Conservation (phyloP, 92 coral and sea anemone species). For the Epizoanthus illoricatus region DNA sequence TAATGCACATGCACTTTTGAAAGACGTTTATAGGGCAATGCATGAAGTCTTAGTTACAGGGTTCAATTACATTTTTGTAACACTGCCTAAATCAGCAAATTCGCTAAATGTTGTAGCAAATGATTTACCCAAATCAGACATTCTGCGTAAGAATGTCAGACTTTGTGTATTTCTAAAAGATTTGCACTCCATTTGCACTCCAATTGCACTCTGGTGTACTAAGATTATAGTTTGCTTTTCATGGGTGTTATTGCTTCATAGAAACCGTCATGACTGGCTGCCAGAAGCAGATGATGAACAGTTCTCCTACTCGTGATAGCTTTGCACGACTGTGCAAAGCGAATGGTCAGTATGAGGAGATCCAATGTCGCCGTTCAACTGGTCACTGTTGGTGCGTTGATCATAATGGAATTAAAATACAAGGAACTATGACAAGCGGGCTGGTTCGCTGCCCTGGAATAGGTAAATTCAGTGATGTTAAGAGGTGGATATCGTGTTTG, state of each 20-base stretch:
- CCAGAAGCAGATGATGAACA: constrained; percentile 9
- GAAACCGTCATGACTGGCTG: not conserved
- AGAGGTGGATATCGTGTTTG: too few relatives aligned
- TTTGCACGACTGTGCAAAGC: constrained; percentile 70
- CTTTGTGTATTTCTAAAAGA: not conserved
- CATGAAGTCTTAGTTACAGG: not conserved
- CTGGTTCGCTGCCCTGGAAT: constrained; percentile 62
- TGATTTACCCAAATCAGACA: too few relatives aligned
- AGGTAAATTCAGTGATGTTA: constrained; percentile 39
- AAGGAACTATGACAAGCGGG: constrained; percentile 57
- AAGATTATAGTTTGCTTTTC: not conserved
- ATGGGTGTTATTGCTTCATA: not conserved
- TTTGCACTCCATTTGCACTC: too few relatives aligned
- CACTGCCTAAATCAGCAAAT: too few relatives aligned
- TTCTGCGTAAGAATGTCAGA: too few relatives aligned
- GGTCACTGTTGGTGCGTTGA: constrained; percentile 95
- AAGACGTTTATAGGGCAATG: not conserved
- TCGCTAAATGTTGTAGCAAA: too few relatives aligned
- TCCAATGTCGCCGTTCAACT: constrained; percentile 75
- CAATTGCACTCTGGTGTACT: too few relatives aligned
- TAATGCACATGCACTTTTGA: too few relatives aligned
- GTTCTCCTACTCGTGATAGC: constrained; percentile 16
- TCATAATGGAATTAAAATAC: constrained; percentile 62
- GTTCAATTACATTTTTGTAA: too few relatives aligned
- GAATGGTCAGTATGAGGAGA: constrained; percentile 83